Conservation (phyloP, 2,888 invertebrate species). For the Acronicta leporina region DNA sequence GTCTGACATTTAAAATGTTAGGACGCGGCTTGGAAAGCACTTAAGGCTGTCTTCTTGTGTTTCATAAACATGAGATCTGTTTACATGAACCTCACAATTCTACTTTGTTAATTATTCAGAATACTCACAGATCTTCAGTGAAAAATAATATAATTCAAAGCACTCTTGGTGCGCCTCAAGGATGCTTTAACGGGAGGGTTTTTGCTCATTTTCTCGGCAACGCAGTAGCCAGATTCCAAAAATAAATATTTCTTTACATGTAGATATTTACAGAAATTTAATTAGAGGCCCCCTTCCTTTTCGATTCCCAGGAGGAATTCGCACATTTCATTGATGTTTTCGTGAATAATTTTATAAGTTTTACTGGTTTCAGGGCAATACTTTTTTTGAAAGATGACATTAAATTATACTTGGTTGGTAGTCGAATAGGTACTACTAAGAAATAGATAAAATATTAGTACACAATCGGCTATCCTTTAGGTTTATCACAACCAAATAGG, state of each 20-base stretch:
- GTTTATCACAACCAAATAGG: conserved; percentile 23
- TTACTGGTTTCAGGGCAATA: conserved; percentile 25
- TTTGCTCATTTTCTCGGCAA: conserved; percentile 46
- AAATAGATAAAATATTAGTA: no score
- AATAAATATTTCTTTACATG: conserved; percentile 67
- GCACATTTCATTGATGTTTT: conserved; percentile 62
- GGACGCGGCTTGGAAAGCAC: conserved; percentile 24
- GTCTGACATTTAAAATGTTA: conserved; percentile 23
- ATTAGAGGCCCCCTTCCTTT: conserved; percentile 69
- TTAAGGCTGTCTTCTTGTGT: conserved; percentile 20
- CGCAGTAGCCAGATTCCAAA: conserved; percentile 61
- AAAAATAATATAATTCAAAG: conserved; percentile 24
- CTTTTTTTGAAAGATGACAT: conserved; percentile 3
- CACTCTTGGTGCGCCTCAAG: conserved; percentile 13
- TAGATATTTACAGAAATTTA: conserved; percentile 74
- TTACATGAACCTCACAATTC: not conserved
- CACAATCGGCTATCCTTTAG: conserved; percentile 15
- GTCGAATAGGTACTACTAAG: no score
- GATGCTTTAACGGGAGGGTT: conserved; percentile 10
- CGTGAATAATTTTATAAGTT: conserved; percentile 50
- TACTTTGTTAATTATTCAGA: conserved; percentile 2
- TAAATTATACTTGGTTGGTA: conserved; percentile 28
- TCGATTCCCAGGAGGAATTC: conserved; percentile 54
- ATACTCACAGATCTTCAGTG: not conserved
- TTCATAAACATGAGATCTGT: not conserved